Conservation (phyloP, 1,140 invertebrate genomes). For the Steinernema khuongi region DNA sequence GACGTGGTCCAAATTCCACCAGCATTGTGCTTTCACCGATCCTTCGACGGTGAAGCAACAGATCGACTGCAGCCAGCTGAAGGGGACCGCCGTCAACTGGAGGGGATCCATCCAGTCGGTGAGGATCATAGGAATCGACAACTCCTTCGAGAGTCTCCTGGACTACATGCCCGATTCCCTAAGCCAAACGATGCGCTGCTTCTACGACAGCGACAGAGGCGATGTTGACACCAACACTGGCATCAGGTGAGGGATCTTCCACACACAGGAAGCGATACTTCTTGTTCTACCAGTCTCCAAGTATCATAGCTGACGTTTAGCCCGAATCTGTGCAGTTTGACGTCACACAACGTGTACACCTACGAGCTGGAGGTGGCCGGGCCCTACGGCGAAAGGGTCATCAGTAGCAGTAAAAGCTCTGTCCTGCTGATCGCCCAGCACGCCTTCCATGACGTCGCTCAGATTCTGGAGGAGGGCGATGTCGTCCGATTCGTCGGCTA, state of each 20-base stretch:
- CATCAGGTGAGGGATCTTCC: conserved; percentile 24
- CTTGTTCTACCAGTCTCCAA: too few relatives aligned
- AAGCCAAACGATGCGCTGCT: conserved; percentile 44
- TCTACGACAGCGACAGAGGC: conserved; percentile 46
- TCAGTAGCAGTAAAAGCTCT: conserved; percentile 49
- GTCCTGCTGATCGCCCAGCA: conserved; percentile 44
- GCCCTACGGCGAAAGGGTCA: conserved; percentile 47
- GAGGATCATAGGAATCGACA: conserved; percentile 46
- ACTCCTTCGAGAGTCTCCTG: conserved; percentile 49
- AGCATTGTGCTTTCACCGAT: conserved; percentile 34
- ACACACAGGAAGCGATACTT: background rate
- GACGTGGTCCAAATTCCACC: conserved; percentile 49
- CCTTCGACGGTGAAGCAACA: conserved; percentile 44
- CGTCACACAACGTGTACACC: conserved; percentile 52
- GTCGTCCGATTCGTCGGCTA: conserved; percentile 50
- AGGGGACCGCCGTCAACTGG: conserved; percentile 51
- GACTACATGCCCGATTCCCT: conserved; percentile 50
- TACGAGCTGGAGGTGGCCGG: conserved; percentile 51
- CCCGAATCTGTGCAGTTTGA: conserved; percentile 46
- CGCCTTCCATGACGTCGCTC: conserved; percentile 43
- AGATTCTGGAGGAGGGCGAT: conserved; percentile 50
- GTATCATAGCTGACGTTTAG: too few relatives aligned
- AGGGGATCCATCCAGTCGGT: conserved; percentile 50
- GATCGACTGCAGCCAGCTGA: conserved; percentile 46
- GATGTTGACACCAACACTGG: conserved; percentile 23